phyloP scores from a whole-genome alignment of 1,140 invertebrate species.

The Zaprionus ornatus region DNA sequence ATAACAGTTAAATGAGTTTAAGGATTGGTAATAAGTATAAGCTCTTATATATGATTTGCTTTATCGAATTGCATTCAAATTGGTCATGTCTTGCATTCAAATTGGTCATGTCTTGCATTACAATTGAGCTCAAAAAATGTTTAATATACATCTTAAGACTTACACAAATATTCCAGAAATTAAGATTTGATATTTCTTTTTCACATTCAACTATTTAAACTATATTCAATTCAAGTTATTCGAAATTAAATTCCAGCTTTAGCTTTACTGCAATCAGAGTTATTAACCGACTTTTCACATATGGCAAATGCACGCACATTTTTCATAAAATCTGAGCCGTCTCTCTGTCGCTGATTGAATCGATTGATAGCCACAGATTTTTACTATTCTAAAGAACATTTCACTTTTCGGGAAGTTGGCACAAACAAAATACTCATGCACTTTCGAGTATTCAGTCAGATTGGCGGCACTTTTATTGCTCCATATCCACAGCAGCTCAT shows the following conservation, averaged over 20 bases:
- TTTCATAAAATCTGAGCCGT: too few species aligned
- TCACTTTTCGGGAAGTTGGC: background rate
- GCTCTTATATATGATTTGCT: too few species aligned
- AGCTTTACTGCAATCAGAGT: background rate
- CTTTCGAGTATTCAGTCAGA: background rate
- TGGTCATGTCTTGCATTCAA: too few species aligned
- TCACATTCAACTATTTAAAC: background rate
- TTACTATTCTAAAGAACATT: background rate
- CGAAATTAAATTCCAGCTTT: too few species aligned
- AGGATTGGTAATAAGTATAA: too few species aligned
- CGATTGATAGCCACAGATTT: too few species aligned
- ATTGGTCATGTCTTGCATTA: too few species aligned
- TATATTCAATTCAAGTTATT: background rate
- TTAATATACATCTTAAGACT: background rate
- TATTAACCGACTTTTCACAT: background rate
- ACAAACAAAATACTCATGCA: background rate
- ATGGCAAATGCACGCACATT: too few species aligned
- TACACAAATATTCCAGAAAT: background rate
- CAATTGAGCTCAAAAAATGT: too few species aligned
- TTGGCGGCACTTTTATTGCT: conserved; percentile 1
- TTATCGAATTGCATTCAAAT: too few species aligned
- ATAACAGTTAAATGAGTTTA: too few species aligned
- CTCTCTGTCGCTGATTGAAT: too few species aligned
- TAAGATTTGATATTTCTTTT: background rate
- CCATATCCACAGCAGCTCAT: background rate